Evolutionary conservation across 2,888 invertebrate species (phyloP).

Genomic region (Phyto melanocephala): DNA sequence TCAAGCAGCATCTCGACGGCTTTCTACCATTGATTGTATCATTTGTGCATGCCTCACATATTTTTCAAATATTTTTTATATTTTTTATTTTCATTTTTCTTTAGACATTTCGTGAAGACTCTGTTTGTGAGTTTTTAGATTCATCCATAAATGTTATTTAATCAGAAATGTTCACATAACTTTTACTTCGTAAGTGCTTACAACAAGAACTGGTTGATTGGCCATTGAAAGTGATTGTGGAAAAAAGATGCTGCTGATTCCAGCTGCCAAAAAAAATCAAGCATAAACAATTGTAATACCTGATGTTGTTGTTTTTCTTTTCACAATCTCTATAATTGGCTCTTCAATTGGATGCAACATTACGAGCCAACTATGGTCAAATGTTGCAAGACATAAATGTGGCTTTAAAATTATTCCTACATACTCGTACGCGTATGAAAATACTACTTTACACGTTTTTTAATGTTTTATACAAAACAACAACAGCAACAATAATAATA

Average conservation of each 20-base stretch:
- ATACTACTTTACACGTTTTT: too few relatives aligned
- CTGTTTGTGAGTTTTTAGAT: background rate
- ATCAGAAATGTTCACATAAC: slow-evolving; percentile 24
- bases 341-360: slow-evolving; percentile 11
- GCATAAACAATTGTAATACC: background rate
- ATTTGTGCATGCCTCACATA: slow-evolving; percentile 22
- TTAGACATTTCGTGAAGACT: background rate
- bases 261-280: slow-evolving; percentile 4
- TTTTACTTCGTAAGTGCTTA: slow-evolving; percentile 7
- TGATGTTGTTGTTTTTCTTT: background rate
- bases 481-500: too few relatives aligned
- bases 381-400: background rate
- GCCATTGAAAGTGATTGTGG: background rate
- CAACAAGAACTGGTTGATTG: slow-evolving; percentile 39
- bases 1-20: background rate
- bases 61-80: background rate
- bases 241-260: background rate
- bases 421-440: too few relatives aligned
- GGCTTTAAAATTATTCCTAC: background rate
- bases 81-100: background rate
- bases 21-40: background rate
- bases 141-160: slow-evolving; percentile 40
- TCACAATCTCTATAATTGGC: slow-evolving; percentile 2
- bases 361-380: background rate
- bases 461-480: too few relatives aligned